Conservation (phyloP, 2,888 invertebrate genomes). For the Drosophila colorata region DNA sequence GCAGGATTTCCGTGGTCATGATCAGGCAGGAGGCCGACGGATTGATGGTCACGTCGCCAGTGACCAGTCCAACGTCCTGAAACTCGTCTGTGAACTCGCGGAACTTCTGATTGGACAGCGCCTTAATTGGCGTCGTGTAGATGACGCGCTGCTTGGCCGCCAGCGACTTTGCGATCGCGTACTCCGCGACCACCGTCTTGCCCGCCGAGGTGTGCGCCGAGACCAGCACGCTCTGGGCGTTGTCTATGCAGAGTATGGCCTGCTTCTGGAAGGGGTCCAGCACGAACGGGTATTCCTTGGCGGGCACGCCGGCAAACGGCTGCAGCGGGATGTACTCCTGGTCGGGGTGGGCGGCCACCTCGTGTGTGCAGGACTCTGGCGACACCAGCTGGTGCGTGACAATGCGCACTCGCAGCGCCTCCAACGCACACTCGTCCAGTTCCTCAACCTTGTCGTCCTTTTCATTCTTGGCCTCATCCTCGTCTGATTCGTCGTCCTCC, state of each 20-base stretch:
- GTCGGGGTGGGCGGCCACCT: slow-evolving; percentile 96
- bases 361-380: slow-evolving; percentile 97
- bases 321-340: slow-evolving; percentile 90
- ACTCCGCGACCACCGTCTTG: slow-evolving; percentile 99
- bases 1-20: slow-evolving; percentile 99
- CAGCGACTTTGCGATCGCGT: slow-evolving; percentile 96
- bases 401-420: slow-evolving; percentile 92
- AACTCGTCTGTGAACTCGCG: slow-evolving; percentile 99
- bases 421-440: slow-evolving; percentile 87
- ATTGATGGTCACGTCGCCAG: slow-evolving; percentile 99
- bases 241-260: slow-evolving; percentile 98
- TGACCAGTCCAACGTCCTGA: slow-evolving; percentile 98
- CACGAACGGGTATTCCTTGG: slow-evolving; percentile 96
- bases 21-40: slow-evolving; percentile 98
- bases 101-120: slow-evolving; percentile 99
- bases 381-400: slow-evolving; percentile 95
- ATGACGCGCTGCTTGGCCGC: slow-evolving; percentile 98
- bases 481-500: slow-evolving; percentile 20
- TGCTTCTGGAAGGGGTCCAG: slow-evolving; percentile 99
- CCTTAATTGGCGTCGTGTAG: slow-evolving; percentile 99
- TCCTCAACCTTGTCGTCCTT: slow-evolving; percentile 27
- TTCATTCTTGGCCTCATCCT: slow-evolving; percentile 2
- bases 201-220: slow-evolving; percentile 99
- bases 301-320: slow-evolving; percentile 89
- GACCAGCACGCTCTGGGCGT: slow-evolving; percentile 98